A percentile compares a stretch with the other conserved stretches of the same genome.
Evolutionary conservation across 2,113 vertebrate species (phyloP).

Genomic region (Rhabdornis inornatus): DNA sequence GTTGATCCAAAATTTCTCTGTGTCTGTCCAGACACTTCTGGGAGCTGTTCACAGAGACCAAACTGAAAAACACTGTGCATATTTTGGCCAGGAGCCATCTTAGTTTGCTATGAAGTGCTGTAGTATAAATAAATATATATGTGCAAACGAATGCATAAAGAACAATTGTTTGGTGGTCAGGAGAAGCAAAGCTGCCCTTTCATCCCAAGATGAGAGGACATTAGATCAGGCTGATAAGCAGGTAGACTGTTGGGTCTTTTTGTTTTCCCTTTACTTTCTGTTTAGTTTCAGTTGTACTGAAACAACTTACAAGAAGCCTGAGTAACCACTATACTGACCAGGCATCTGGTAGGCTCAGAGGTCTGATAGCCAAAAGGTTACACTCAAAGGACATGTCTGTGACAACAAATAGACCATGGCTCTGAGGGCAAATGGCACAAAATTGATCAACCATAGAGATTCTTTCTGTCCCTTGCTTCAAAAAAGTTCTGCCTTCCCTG

Average conservation of each 20-base stretch:
- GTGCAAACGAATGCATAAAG: background rate
- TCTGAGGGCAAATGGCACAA: background rate
- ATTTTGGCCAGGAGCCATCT: background rate
- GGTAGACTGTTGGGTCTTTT: background rate
- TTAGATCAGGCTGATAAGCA: background rate
- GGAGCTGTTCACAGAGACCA: background rate
- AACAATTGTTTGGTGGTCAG: conserved; percentile 22
- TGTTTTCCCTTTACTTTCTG: background rate
- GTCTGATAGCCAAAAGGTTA: background rate
- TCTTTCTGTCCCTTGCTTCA: background rate
- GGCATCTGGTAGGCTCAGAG: background rate
- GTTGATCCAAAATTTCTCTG: background rate
- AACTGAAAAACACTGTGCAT: background rate
- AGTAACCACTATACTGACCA: background rate
- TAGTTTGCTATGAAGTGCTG: conserved; percentile 18
- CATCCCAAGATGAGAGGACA: conserved; percentile 45
- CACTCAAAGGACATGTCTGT: background rate
- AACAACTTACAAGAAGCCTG: background rate
- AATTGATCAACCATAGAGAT: background rate
- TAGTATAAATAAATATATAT: conserved; percentile 23
- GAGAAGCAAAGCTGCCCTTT: conserved; percentile 35
- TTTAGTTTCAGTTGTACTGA: background rate
- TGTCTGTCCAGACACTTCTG: background rate
- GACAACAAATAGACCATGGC: background rate
- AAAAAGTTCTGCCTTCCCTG: background rate